These are phyloP conservation scores for Spodoptera picta DNA, from an alignment of 2,888 invertebrate genomes.

Conservation along the genomic window DNA sequence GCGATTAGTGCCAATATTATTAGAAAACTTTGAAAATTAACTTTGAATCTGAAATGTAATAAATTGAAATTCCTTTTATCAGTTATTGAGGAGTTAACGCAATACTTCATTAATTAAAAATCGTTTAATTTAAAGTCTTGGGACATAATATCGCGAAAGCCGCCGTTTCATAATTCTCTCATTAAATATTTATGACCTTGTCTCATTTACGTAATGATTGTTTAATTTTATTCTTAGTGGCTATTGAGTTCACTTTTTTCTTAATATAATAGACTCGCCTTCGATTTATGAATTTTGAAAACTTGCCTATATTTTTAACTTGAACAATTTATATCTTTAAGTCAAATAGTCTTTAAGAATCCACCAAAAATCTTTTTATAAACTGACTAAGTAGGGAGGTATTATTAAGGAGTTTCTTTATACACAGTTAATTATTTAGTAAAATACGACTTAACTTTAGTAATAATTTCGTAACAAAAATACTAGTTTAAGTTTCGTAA, in stretches of 20 bases:
- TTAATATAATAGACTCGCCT: too few relatives aligned
- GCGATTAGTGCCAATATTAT: slow-evolving; percentile 49
- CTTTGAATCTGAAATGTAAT: slow-evolving; percentile 33
- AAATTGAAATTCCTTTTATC: slow-evolving; percentile 35
- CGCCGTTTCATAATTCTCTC: slow-evolving; percentile 21
- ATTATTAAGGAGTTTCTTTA: slow-evolving; percentile 16
- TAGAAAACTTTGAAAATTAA: slow-evolving; percentile 38
- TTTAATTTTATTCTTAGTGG: slow-evolving; percentile 7
- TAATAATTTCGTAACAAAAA: too few relatives aligned
- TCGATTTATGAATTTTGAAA: not conserved
- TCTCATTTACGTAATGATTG: slow-evolving; percentile 25
- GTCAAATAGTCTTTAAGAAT: too few relatives aligned
- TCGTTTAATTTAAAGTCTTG: slow-evolving; percentile 18
- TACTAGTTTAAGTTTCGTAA: too few relatives aligned
- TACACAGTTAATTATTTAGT: not conserved
- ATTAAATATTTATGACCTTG: slow-evolving; percentile 27
- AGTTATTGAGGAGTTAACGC: slow-evolving; percentile 10
- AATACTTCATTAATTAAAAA: slow-evolving; percentile 27
- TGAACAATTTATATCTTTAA: too few relatives aligned
- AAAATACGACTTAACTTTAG: too few relatives aligned
- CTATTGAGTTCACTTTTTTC: not conserved
- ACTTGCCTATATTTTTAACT: not conserved
- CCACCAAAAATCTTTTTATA: not conserved
- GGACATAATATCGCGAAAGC: slow-evolving; percentile 14
- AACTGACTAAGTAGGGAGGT: not conserved